Base-by-base conservation (phyloP, 2,797 vertebrate genomes). In the Peromyscus melanophrys region DNA sequence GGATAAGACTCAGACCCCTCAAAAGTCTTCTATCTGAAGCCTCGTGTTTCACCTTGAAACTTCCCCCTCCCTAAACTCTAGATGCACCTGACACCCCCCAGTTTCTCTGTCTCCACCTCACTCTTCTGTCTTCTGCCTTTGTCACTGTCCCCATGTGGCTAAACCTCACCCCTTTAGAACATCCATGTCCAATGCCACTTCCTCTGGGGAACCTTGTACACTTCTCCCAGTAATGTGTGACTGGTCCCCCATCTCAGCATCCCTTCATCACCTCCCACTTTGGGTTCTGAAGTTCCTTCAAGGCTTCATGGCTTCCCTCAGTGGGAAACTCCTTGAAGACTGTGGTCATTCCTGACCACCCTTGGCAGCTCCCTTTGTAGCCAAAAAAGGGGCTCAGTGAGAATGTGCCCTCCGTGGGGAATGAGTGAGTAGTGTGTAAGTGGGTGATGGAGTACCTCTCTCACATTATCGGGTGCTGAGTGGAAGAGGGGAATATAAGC, bases 371-470 rank as follows among this genome's bases (percentile, higher is more conserved):
- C 65, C 81, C 37, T 31, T 61, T 40, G 27, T 93, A 71, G 43
- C n/a, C 23, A 52, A 87, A 80, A 40, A 75, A 52, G 57, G 78
- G 92, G 61, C 63, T 97, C 65, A 52, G 0, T 75, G 61, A 95
- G 31, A 71, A 61, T 40, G 23, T 93, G 40, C 49, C 75, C 34
- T 2, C 17, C 13, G 16, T 21, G 14, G 57, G 3, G 43, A 84
- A 31, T 75, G 88, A 55, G 59, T 76, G n/a, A 43, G 78, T 37
- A 37, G 55, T 17, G 27, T 82, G 52, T 52, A 69, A 76, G 4
- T 49, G 55, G 67, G 29, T n/a, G 27, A 25, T 19, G 21, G 63
- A 87, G 65, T 17, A 1, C 5, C 4, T 89, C 49, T 87, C 80
- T 94, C 57, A 43, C 40, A 43, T 61, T 8, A 16, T 71, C 57